Evolutionary conservation across 2,888 invertebrate species (phyloP).

Genomic region (Hemicrepidius hirtus): DNA sequence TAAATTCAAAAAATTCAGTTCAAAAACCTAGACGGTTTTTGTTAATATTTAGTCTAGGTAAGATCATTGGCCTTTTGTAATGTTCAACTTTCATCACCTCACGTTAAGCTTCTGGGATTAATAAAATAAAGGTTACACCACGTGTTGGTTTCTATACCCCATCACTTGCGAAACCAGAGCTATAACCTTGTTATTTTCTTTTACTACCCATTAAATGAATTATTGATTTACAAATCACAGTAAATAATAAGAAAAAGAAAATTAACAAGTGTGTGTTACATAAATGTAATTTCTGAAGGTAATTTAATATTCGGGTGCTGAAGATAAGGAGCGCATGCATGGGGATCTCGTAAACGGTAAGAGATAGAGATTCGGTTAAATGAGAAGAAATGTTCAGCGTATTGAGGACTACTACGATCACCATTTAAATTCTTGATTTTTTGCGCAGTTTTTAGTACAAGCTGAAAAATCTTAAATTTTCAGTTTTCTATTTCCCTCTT

Average conservation of each 20-base stretch:
- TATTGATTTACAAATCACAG: not conserved
- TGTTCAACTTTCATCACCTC: slow-evolving; percentile 4
- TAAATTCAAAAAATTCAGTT: too few relatives aligned
- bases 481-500: too few relatives aligned
- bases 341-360: too few relatives aligned
- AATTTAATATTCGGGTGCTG: not conserved
- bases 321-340: too few relatives aligned
- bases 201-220: not conserved
- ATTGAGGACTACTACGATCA: too few relatives aligned
- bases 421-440: too few relatives aligned
- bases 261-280: not conserved
- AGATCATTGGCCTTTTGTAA: slow-evolving; percentile 1
- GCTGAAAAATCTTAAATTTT: too few relatives aligned
- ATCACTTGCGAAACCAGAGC: slow-evolving; percentile 7
- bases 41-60: not conserved
- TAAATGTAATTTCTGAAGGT: not conserved
- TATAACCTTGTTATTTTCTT: slow-evolving; percentile 1
- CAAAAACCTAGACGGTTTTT: too few relatives aligned
- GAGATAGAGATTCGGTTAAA: too few relatives aligned
- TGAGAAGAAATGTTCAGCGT: too few relatives aligned
- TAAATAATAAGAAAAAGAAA: not conserved
- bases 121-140: not conserved
- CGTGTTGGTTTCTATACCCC: slow-evolving; percentile 2
- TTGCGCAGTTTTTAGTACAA: too few relatives aligned
- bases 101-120: not conserved